Conservation (phyloP, 2,797 vertebrate genomes). For the Etheostoma perlongum region DNA sequence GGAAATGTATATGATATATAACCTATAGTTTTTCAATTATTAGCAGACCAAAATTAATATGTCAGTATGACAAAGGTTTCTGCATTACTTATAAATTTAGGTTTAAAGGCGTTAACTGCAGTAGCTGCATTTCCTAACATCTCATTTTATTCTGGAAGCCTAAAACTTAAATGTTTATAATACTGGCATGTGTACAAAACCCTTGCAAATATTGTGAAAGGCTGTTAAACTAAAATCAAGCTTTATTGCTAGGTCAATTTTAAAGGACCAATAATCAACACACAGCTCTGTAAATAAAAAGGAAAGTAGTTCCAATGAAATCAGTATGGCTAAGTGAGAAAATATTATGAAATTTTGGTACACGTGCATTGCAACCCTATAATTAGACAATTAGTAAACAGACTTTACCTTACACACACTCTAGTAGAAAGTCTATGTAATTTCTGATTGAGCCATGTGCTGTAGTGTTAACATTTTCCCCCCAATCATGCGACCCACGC, state of each 20-base stretch:
- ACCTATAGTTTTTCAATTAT: neutral
- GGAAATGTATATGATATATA: neutral
- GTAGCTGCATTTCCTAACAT: neutral
- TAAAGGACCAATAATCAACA: neutral
- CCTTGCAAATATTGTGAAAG: neutral
- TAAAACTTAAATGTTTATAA: neutral
- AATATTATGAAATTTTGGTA: neutral
- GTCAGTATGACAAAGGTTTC: neutral
- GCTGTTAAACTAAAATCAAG: neutral
- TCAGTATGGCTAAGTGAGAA: neutral
- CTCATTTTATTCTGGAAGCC: neutral
- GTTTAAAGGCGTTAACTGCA: neutral
- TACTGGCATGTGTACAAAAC: neutral
- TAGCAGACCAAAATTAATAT: neutral
- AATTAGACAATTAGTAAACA: too few species aligned
- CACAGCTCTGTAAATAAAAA: accelerated
- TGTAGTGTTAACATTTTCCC: too few species aligned
- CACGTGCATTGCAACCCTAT: too few species aligned
- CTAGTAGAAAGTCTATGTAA: too few species aligned
- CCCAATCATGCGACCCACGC: too few species aligned
- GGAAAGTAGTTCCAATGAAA: neutral
- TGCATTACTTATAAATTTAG: neutral
- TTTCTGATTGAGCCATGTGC: too few species aligned
- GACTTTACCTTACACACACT: too few species aligned
- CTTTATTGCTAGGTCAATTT: neutral